Evolutionary conservation across 2,888 invertebrate species (phyloP).

Genomic region (Hipparchia sbordonii): DNA sequence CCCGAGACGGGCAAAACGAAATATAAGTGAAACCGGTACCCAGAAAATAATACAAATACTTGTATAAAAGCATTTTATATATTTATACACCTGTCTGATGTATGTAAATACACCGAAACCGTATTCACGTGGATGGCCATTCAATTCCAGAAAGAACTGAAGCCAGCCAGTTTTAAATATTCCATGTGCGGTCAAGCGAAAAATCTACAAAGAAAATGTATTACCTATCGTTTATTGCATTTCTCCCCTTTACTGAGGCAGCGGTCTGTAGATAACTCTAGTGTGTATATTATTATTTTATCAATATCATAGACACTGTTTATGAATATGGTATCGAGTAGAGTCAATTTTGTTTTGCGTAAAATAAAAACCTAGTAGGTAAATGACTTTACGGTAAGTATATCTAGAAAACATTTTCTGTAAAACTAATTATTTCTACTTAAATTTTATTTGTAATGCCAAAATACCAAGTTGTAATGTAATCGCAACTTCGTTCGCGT

Average conservation of each 20-base stretch:
- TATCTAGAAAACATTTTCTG: too few relatives aligned
- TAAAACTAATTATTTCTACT: too few relatives aligned
- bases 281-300: constrained; percentile 1
- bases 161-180: constrained; percentile 73
- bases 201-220: constrained; percentile 82
- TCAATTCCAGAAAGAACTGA: constrained; percentile 67
- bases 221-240: constrained; percentile 78
- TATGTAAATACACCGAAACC: constrained; percentile 62
- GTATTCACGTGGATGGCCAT: constrained; percentile 70
- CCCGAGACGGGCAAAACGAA: constrained; percentile 15
- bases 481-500: too few relatives aligned
- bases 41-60: constrained; percentile 37
- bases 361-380: too few relatives aligned
- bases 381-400: too few relatives aligned
- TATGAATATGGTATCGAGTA: neutral
- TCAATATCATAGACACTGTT: constrained; percentile 38
- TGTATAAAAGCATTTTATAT: constrained; percentile 41
- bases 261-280: constrained; percentile 41
- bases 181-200: constrained; percentile 79
- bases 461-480: too few relatives aligned
- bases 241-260: constrained; percentile 64
- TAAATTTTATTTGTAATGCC: too few relatives aligned
- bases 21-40: constrained; percentile 19
- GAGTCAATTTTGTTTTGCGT: neutral
- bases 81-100: constrained; percentile 45